phyloP scores from a whole-genome alignment of 2,888 invertebrate genomes.

The Scelioninae gen. 1 region DNA sequence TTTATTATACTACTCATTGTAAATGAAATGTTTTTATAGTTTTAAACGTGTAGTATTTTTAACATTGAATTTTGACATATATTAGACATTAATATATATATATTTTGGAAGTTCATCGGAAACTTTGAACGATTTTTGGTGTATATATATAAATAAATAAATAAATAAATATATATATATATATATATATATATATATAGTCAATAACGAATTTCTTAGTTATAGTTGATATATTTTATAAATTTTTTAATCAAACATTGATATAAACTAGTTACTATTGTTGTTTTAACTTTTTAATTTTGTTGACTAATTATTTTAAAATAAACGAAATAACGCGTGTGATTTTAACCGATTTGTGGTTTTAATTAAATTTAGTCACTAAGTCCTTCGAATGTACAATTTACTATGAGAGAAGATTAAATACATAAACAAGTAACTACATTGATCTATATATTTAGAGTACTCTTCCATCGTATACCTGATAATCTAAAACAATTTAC shows the following conservation, averaged over 20 bases:
- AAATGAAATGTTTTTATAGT: too few relatives aligned
- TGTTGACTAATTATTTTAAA: constrained; percentile 53
- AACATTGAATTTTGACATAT: too few relatives aligned
- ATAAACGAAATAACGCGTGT: constrained; percentile 4
- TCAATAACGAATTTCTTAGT: constrained; percentile 32
- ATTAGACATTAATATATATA: too few relatives aligned
- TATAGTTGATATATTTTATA: constrained; percentile 44
- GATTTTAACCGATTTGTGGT: constrained; percentile 22
- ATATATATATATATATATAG: constrained; percentile 26
- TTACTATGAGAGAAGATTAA: constrained; percentile 16
- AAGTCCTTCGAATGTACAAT: constrained; percentile 12
- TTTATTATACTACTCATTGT: too few relatives aligned
- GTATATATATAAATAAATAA: too few relatives aligned
- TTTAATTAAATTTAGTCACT: constrained; percentile 30
- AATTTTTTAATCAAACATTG: constrained; percentile 31
- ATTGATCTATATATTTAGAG: constrained; percentile 18
- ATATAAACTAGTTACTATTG: constrained; percentile 34
- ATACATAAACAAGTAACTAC: constrained; percentile 10
- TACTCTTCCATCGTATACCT: constrained; percentile 47
- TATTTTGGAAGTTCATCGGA: too few relatives aligned
- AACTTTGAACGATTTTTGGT: too few relatives aligned
- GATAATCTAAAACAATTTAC: constrained; percentile 25
- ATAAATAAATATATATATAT: too few relatives aligned
- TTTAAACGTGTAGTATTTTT: too few relatives aligned
- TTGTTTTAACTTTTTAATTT: constrained; percentile 42